These are phyloP conservation scores for Scaptomyza hsui DNA, from an alignment of 1,140 invertebrate genomes.

Conservation along the genomic window DNA sequence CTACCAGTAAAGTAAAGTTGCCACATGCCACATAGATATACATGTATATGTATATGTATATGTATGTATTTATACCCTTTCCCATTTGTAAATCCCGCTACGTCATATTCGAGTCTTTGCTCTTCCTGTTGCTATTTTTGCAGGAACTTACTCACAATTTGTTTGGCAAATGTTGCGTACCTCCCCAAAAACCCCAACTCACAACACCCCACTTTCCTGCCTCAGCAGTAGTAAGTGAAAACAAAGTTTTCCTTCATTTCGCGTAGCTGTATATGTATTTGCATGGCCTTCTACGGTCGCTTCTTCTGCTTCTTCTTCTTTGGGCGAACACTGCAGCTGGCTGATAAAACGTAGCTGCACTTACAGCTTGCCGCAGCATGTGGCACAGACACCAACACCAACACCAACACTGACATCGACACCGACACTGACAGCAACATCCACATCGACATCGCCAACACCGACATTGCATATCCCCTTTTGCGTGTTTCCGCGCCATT, in stretches of 20 bases:
- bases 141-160: conserved; percentile 76
- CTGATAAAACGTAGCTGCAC: conserved; percentile 41
- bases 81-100: neutral
- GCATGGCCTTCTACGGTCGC: conserved; percentile 39
- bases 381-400: conserved; percentile 9
- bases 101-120: conserved; percentile 50
- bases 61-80: no score
- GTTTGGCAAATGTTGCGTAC: conserved; percentile 69
- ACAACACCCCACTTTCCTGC: neutral
- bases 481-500: conserved; percentile 62
- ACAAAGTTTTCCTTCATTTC: conserved; percentile 47
- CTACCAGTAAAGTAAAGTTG: neutral
- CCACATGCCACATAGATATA: neutral
- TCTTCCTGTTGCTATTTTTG: conserved; percentile 74
- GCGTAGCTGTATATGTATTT: conserved; percentile 27
- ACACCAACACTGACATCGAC: conserved; percentile 5
- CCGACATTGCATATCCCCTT: conserved; percentile 28
- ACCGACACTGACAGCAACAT: neutral
- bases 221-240: conserved; percentile 24
- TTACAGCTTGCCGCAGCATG: conserved; percentile 38
- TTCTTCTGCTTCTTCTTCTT: conserved; percentile 9
- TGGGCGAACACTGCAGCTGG: conserved; percentile 24
- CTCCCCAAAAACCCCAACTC: neutral
- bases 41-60: no score
- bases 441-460: conserved; percentile 8